Evolutionary conservation across 2,797 vertebrate species (phyloP).

Genomic region (Megaceryle alcyon): DNA sequence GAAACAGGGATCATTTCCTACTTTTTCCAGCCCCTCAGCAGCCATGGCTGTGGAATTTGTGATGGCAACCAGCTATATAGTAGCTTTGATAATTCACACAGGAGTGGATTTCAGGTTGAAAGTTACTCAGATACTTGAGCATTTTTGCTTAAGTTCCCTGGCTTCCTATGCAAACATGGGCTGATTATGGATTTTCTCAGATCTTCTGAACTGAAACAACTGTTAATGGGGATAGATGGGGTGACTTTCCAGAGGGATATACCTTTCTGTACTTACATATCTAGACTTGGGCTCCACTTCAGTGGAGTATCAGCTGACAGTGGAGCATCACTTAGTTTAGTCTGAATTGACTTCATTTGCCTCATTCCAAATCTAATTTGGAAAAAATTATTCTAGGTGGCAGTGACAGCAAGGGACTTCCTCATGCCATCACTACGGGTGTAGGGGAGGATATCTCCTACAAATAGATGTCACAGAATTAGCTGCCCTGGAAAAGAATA

Average conservation of each 20-base stretch:
- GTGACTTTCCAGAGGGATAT: neutral
- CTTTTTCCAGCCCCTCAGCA: neutral
- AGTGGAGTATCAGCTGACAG: neutral
- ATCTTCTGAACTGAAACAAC: neutral
- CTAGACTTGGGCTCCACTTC: neutral
- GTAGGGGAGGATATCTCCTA: neutral
- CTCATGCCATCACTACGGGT: neutral
- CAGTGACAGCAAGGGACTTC: neutral
- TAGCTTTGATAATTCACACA: neutral
- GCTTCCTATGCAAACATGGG: neutral
- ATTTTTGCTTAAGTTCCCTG: neutral
- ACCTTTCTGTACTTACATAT: neutral
- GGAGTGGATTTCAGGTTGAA: neutral
- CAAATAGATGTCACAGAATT: neutral
- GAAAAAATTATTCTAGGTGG: neutral
- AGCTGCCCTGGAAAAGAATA: neutral
- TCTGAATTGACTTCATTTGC: neutral
- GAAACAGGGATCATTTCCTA: neutral
- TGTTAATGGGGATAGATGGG: neutral
- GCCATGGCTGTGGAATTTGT: neutral
- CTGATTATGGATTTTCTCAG: neutral
- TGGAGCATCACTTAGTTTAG: neutral
- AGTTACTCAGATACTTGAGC: neutral
- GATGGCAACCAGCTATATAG: neutral
- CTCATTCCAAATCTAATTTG: neutral